phyloP scores from a whole-genome alignment of 1,140 invertebrate species.

The Antheraea mylitta region DNA sequence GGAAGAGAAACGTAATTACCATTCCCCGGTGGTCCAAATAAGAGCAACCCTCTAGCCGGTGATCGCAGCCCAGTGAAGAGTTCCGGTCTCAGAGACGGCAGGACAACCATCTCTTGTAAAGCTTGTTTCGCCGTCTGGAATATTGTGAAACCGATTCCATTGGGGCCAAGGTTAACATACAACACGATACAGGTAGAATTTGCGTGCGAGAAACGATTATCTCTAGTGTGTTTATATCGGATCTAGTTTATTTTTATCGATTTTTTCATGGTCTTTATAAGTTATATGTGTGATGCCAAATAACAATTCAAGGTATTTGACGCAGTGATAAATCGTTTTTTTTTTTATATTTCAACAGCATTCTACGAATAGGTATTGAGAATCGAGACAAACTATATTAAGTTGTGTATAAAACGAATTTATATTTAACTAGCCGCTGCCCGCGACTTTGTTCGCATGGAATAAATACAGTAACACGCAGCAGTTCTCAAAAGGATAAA shows the following conservation, averaged over 20 bases:
- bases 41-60: slow-evolving; percentile 94
- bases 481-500: too few relatives aligned
- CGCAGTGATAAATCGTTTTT: neutral
- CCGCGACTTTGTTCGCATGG: too few relatives aligned
- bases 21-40: slow-evolving; percentile 98
- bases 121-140: slow-evolving; percentile 93
- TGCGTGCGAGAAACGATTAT: neutral
- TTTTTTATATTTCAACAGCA: too few relatives aligned
- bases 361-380: too few relatives aligned
- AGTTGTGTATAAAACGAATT: too few relatives aligned
- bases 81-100: slow-evolving; percentile 96
- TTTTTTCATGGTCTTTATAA: neutral
- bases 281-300: neutral
- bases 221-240: neutral
- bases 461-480: too few relatives aligned
- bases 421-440: too few relatives aligned
- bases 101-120: slow-evolving; percentile 97
- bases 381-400: too few relatives aligned
- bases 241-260: slow-evolving; percentile 3
- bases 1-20: slow-evolving; percentile 58
- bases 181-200: neutral
- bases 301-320: neutral
- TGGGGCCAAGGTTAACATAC: neutral
- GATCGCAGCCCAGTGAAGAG: slow-evolving; percentile 95
- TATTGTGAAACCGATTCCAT: slow-evolving; percentile 20